Conservation (phyloP, 2,888 invertebrate genomes). For the Drosophila aldrichi region DNA sequence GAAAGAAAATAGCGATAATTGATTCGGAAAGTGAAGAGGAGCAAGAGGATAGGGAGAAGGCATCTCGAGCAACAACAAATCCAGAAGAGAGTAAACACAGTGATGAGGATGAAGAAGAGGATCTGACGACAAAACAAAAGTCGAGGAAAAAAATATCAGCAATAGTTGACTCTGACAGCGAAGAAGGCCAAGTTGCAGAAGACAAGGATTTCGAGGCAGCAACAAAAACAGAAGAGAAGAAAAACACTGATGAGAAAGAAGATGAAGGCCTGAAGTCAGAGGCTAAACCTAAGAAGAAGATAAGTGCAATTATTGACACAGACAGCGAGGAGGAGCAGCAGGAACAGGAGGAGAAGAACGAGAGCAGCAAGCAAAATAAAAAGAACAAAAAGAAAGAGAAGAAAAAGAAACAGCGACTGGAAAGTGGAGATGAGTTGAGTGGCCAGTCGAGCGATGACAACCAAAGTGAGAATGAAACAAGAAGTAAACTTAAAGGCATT, state of each 20-base stretch:
- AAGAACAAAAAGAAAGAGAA: slow-evolving; percentile 25
- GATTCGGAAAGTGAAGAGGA: slow-evolving; percentile 42
- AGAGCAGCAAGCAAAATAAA: slow-evolving; percentile 19
- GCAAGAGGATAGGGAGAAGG: background rate
- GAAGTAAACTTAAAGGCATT: slow-evolving; percentile 50
- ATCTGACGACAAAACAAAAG: background rate
- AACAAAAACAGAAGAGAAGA: background rate
- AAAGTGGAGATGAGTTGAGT: slow-evolving; percentile 26
- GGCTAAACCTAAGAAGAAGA: slow-evolving; percentile 48
- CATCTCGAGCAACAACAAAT: background rate
- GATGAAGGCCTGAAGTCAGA: background rate
- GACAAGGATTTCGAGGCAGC: slow-evolving; percentile 14
- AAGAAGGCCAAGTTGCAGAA: slow-evolving; percentile 46
- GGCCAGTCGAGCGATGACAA: slow-evolving; percentile 12
- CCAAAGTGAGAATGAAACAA: background rate
- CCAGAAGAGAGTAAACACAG: background rate
- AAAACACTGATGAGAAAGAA: background rate
- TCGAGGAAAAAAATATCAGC: slow-evolving; percentile 51
- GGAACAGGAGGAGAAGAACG: background rate
- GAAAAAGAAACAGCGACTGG: slow-evolving; percentile 38
- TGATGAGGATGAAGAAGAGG: background rate
- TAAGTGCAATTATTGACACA: slow-evolving; percentile 55
- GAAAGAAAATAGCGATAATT: slow-evolving; percentile 35
- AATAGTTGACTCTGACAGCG: slow-evolving; percentile 64
- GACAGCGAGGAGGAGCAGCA: slow-evolving; percentile 66